Evolutionary conservation across 2,113 vertebrate species (phyloP), one percentile per base, ranked within the genome.

Genomic region (Lota lota): DNA sequence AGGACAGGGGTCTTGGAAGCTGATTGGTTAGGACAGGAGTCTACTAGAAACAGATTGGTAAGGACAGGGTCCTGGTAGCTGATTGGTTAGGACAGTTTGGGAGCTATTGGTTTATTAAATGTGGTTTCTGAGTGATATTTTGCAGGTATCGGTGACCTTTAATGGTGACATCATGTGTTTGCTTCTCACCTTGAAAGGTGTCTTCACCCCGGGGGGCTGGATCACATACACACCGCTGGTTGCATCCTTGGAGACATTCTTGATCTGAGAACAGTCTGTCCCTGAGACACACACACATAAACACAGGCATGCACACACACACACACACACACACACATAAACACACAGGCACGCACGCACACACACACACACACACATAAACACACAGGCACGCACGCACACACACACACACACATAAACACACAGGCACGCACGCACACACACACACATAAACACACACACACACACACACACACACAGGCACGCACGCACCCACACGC

Each of bases 251-350:
- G 14, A 47, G 1, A 10, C 16, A 36, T 4, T 21, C 70, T 85
- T 85, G 21, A 91, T 88, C 40, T 85, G 66, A 24, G 81, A 70
- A 63, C 88, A 91, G 73, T 90, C 89, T 69, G 70, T 75, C 17
- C 74, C 85, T 84, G 19, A 67, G 22, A 33, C 1, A 51, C 16
- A 51, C 50, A 51, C 50, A 51, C 1, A 14, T 6, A 51, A 1
- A 51, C 10, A 14, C 8, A 14, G 2, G 8, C 50, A 14, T 7
- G 8, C 50, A 51, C 1, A 17, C 16, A 14, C 11, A 14, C 11
- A 51, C 10, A 51, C 50, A 17, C 50, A 53, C 50, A 53, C 50
- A 53, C 51, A 64, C 3, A 65, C 17, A 50, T 5, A 50, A 50
- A 53, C 51, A 53, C 51, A 53, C 51, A 53, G 5, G 12, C 40